These are phyloP conservation scores for Syrrhaptes paradoxus DNA, from an alignment of 2,113 vertebrate species.

Conservation along the genomic window DNA sequence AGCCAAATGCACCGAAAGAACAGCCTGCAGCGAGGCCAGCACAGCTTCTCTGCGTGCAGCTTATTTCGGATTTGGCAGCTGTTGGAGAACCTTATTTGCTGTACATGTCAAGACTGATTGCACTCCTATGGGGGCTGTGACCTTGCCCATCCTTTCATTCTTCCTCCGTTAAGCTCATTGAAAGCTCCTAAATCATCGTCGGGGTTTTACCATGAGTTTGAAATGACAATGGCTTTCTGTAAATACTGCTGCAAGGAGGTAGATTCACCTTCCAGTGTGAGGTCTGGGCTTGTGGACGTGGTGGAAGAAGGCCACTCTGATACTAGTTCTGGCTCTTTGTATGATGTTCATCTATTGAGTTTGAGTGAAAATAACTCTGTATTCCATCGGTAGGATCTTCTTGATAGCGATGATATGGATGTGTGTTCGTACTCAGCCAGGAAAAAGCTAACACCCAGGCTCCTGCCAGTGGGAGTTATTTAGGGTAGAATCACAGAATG, in stretches of 20 bases:
- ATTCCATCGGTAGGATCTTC: not conserved
- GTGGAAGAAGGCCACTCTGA: not conserved
- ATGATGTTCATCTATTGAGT: not conserved
- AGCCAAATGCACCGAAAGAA: conserved; percentile 19
- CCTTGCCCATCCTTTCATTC: conserved; percentile 41
- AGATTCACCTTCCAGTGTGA: not conserved
- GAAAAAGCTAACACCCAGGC: not conserved
- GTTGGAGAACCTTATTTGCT: conserved; percentile 2
- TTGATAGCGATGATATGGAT: not conserved
- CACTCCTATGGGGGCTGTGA: not conserved
- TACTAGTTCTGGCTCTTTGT: not conserved
- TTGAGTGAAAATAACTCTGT: not conserved
- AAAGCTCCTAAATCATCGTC: not conserved
- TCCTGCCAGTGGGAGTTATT: not conserved
- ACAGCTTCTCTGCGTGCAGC: not conserved
- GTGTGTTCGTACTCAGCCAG: not conserved
- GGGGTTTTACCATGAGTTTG: conserved; percentile 6
- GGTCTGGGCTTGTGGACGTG: not conserved
- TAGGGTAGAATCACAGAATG: not conserved
- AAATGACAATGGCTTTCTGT: not conserved
- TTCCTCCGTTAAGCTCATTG: conserved; percentile 35
- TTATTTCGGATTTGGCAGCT: conserved; percentile 40
- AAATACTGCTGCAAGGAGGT: not conserved
- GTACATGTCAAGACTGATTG: conserved; percentile 23
- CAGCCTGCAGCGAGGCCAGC: conserved; percentile 7